phyloP scores from a whole-genome alignment of 1,140 invertebrate genomes.

The Drosophila auraria region DNA sequence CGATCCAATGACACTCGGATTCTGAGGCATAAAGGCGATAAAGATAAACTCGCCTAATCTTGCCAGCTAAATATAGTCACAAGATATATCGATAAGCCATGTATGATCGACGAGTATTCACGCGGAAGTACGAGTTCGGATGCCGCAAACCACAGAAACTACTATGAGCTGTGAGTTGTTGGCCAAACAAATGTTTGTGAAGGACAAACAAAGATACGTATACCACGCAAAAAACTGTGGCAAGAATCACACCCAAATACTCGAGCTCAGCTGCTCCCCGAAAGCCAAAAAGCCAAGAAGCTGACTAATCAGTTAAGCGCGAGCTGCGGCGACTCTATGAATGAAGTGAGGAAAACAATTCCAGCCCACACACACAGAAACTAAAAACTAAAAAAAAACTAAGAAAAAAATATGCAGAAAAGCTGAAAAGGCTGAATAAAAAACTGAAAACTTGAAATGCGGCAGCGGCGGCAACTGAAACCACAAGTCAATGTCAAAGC shows the following conservation, averaged over 20 bases:
- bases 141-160: slow-evolving; percentile 57
- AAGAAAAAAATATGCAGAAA: slow-evolving; percentile 21
- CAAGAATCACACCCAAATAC: slow-evolving; percentile 69
- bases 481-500: slow-evolving; percentile 79
- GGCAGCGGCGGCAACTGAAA: slow-evolving; percentile 67
- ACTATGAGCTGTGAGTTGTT: slow-evolving; percentile 25
- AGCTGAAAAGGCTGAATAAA: slow-evolving; percentile 29
- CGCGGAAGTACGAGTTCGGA: slow-evolving; percentile 68
- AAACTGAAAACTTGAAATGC: slow-evolving; percentile 55
- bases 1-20: slow-evolving; percentile 51
- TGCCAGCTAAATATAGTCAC: slow-evolving; percentile 68
- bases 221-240: slow-evolving; percentile 73
- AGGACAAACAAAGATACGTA: slow-evolving; percentile 64
- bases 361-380: slow-evolving; percentile 69
- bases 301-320: slow-evolving; percentile 74
- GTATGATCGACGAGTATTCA: slow-evolving; percentile 45
- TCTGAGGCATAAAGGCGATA: slow-evolving; percentile 36
- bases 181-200: slow-evolving; percentile 55
- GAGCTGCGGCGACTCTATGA: slow-evolving; percentile 41
- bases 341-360: slow-evolving; percentile 77
- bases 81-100: slow-evolving; percentile 56
- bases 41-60: slow-evolving; percentile 64
- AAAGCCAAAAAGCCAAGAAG: slow-evolving; percentile 54
- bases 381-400: slow-evolving; percentile 25
- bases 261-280: slow-evolving; percentile 46